These are phyloP conservation scores for Siniperca scherzeri DNA, from an alignment of 2,797 vertebrate genomes.

Conservation along the genomic window DNA sequence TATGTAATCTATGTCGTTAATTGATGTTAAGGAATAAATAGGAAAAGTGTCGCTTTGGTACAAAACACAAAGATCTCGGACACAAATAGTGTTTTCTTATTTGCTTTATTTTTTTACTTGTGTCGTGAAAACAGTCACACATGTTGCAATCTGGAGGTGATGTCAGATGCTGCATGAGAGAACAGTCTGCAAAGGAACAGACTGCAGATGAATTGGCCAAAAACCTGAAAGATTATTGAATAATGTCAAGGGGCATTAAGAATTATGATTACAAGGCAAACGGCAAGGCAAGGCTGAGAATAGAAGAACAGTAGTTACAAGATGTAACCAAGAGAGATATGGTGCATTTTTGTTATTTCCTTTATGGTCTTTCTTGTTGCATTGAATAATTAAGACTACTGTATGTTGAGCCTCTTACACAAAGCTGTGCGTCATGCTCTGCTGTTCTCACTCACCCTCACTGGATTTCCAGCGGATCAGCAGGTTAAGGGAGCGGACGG, in stretches of 20 bases:
- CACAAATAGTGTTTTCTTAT: too few relatives aligned
- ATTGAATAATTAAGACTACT: not conserved
- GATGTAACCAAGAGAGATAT: not conserved
- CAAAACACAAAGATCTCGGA: not conserved
- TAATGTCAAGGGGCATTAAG: not conserved
- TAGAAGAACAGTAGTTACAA: not conserved
- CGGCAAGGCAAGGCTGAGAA: not conserved
- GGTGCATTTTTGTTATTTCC: not conserved
- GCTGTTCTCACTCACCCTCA: conserved; percentile 84
- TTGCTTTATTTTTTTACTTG: not conserved
- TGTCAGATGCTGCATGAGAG: conserved; percentile 5
- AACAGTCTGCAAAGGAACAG: not conserved
- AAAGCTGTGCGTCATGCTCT: conserved; percentile 29
- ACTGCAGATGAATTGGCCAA: not conserved
- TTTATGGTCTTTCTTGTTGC: not conserved
- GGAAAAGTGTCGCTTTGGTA: not conserved
- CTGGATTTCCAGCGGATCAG: conserved; percentile 92
- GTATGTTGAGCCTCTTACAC: not conserved
- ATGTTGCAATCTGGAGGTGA: conserved; percentile 2
- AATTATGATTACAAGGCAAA: not conserved
- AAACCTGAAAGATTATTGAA: not conserved
- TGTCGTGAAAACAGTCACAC: not conserved
- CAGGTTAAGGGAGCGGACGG: conserved; percentile 91
- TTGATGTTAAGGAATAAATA: not conserved
- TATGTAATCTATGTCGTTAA: too few relatives aligned